A percentile compares a stretch with the other conserved stretches of the same genome.
Conservation (phyloP, 2,797 vertebrate species). For the Hydrolagus colliei region DNA sequence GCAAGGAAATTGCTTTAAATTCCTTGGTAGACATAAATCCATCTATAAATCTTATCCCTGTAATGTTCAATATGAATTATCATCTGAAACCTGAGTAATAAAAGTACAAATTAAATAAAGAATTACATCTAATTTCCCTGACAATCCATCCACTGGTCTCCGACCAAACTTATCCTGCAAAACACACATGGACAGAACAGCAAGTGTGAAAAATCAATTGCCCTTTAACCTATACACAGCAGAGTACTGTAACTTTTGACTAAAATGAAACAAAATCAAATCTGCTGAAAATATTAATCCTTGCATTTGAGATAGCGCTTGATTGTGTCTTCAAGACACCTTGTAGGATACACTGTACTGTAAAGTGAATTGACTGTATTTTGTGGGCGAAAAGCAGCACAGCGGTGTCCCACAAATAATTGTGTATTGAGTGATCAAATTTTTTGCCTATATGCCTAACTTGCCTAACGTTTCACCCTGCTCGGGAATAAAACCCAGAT, state of each 20-base stretch:
- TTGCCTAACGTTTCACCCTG: too few relatives aligned
- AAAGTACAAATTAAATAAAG: not conserved
- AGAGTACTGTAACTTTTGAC: not conserved
- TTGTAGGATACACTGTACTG: too few relatives aligned
- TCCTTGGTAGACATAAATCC: not conserved
- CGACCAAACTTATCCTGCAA: not conserved
- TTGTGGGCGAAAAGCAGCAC: too few relatives aligned
- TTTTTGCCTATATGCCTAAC: too few relatives aligned
- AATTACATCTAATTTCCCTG: not conserved
- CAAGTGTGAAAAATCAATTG: not conserved
- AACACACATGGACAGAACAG: not conserved
- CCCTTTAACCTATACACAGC: not conserved
- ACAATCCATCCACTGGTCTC: not conserved
- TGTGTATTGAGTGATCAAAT: too few relatives aligned
- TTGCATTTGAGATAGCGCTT: not conserved
- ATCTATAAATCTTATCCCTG: not conserved
- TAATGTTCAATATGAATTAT: not conserved
- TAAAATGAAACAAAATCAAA: not conserved
- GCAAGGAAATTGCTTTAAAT: conserved; percentile 5
- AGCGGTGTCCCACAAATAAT: too few relatives aligned
- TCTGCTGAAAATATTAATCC: not conserved
- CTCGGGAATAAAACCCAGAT: too few relatives aligned
- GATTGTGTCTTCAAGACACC: not conserved
- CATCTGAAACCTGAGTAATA: conserved; percentile 19
- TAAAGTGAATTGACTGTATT: too few relatives aligned